phyloP scores from a whole-genome alignment of 1,140 invertebrate genomes.

The Idris sp. region DNA sequence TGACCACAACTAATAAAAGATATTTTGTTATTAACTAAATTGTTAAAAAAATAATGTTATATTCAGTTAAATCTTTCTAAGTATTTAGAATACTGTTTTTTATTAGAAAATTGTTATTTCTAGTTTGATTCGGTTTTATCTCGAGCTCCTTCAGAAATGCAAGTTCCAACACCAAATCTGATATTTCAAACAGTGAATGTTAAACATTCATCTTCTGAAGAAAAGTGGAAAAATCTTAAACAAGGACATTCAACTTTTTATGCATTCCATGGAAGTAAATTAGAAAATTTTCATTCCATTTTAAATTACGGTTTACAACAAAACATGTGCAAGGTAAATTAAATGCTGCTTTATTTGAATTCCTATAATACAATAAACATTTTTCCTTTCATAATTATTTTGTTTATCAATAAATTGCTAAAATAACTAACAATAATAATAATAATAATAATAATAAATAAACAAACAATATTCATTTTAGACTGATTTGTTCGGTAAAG shows the following conservation, averaged over 20 bases:
- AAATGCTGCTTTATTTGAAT: too few relatives aligned
- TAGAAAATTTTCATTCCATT: constrained; percentile 91
- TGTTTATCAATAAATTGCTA: too few relatives aligned
- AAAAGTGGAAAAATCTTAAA: constrained; percentile 80
- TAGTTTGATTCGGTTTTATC: constrained; percentile 79
- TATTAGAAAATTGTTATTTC: constrained; percentile 53
- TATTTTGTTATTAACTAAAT: too few relatives aligned
- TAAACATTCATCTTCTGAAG: constrained; percentile 78
- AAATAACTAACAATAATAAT: too few relatives aligned
- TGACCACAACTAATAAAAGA: too few relatives aligned
- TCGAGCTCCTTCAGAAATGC: constrained; percentile 76
- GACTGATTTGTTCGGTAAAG: constrained; percentile 85
- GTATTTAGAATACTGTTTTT: too few relatives aligned
- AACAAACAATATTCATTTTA: constrained; percentile 60
- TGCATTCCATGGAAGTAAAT: constrained; percentile 87
- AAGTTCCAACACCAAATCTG: constrained; percentile 80
- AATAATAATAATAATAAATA: too few relatives aligned
- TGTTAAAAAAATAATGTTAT: too few relatives aligned
- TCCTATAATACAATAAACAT: too few relatives aligned
- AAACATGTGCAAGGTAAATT: constrained; percentile 86
- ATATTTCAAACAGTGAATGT: constrained; percentile 82
- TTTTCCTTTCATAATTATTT: too few relatives aligned
- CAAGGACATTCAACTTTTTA: constrained; percentile 81
- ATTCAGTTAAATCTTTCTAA: too few relatives aligned
- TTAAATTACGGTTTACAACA: constrained; percentile 87